Evolutionary conservation across 2,113 vertebrate species (phyloP), one percentile per base, ranked within the genome.

Genomic region (Macquaria australasica): DNA sequence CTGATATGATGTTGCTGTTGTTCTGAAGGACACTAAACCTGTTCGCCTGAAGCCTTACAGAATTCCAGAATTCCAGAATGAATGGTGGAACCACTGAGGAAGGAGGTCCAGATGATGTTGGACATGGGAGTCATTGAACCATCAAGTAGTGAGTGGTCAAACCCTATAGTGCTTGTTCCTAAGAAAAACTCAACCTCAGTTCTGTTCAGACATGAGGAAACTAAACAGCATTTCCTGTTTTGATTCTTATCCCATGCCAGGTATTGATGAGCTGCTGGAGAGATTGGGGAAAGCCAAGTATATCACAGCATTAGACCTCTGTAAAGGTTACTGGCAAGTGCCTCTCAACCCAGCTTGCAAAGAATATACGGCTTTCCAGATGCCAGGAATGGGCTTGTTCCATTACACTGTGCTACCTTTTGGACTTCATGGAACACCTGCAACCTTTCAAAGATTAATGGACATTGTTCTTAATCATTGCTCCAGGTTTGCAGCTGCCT

Each of bases 1-100:
- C 60, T 39, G 23, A 77, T 55, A 31, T 77, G 18, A 66, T 77
- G n/a, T n/a, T n/a, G n/a, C n/a, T n/a, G n/a, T 63, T 63, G 60
- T 63, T 34, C 60, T 63, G 31, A 39, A 63, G 28, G 18, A 63
- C 8, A 5, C 31, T 21, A 63, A 23, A 41, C 63, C 63, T 41
- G 63, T 66, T 23, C 10, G 37, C 10, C 20, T 66, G 63, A n/a
- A 41, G 11, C 63, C 34, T 41, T 41, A 66, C 37, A 39, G 37
- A 9, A 41, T 66, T 23, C 63, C 37, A 39, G 37, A 9, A 41
- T 66, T 23, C 63, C 63, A n/a, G 63, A 41, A 41, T 10, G 63
- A 66, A 21, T 66, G 63, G 12, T 66, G 20, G 37, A 66, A 66
- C 62, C 37, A 2, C 37, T 66, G 37, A 66, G 37, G 5, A 39